Percentiles rank a stretch among this genome's conserved stretches.
Conservation (phyloP, 2,113 vertebrate species). For the Perognathus longimembris region DNA sequence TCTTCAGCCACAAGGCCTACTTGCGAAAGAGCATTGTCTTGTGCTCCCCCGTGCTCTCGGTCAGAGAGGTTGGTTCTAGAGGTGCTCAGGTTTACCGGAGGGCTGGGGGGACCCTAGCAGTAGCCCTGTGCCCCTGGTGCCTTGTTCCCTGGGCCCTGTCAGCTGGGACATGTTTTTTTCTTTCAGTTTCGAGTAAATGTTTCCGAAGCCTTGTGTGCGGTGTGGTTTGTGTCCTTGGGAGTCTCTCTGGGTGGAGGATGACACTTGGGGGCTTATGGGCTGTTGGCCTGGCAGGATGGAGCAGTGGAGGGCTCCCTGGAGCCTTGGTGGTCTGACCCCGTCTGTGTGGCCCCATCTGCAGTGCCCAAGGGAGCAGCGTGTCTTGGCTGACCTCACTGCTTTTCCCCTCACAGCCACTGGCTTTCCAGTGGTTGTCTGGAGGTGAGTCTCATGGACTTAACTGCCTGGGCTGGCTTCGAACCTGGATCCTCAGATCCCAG, state of each 20-base stretch:
- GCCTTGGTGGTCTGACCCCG: too few relatives aligned
- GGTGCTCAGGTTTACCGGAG: not conserved
- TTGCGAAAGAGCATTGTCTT: not conserved
- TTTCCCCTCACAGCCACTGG: too few relatives aligned
- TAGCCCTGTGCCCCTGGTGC: not conserved
- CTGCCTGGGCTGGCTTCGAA: too few relatives aligned
- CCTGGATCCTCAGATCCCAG: too few relatives aligned
- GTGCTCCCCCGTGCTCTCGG: not conserved
- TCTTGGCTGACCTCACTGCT: too few relatives aligned
- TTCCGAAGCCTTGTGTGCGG: not conserved
- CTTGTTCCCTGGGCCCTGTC: not conserved
- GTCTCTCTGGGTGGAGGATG: not conserved
- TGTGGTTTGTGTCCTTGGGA: constrained; percentile 1
- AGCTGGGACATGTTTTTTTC: constrained; percentile 51
- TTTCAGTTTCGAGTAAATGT: constrained; percentile 80
- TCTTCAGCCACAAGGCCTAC: too few relatives aligned
- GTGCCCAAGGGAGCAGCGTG: too few relatives aligned
- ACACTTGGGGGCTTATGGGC: not conserved
- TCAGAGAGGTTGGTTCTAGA: not conserved
- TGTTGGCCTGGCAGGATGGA: not conserved
- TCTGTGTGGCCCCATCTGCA: too few relatives aligned
- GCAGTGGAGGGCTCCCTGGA: not conserved
- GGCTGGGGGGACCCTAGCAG: not conserved
- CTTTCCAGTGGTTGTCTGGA: too few relatives aligned
- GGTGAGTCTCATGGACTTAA: too few relatives aligned